Base-by-base conservation (phyloP, 2,888 invertebrate genomes). In the Drosophila suboccidentalis region DNA sequence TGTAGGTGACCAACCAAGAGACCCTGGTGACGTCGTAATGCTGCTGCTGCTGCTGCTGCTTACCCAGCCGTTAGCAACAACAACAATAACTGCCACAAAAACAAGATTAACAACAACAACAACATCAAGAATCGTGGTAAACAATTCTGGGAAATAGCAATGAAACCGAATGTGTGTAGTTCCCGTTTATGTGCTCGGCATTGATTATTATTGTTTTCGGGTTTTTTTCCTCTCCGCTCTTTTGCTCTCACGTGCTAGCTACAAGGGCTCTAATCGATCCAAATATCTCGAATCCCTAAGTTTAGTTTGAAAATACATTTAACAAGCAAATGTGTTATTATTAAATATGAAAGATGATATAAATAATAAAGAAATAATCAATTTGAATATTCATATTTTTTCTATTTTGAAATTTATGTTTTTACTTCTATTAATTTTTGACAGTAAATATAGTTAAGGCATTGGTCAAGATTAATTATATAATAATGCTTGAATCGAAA, bases 161-260 rank as follows among this genome's bases (percentile, higher is more conserved):
- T 87, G 74, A 79, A 85, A 82, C 67, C 69, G 69, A 69, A 61
- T 73, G 60, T 60, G 75, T 73, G 85, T 84, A 75, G 80, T 85
- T 85, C 87, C 89, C 89, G 62, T 50, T 38, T 78, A 69, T 87
- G 80, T 79, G 87, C 63, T 65, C 73, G 29, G 86, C 72, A 86
- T 86, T 67, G 57, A 36, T 70, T 71, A 78, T 64, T 63, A 70
- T 65, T 71, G 50, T 69, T 75, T 64, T 77, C 39, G 49, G 57
- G 39, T 34, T 76, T 65, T 67, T 57, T 50, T 29, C 4, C 22
- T 9, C 36, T 9, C 15, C 38, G 17, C 36, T 22, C 11, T 22
- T n/a, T 9, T 10, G 15, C 19, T 36, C 13, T 19, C 29, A 13
- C 41, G 19, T 13, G n/a, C 17, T 41, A 17, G 44, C 46, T 38